Base-by-base conservation (phyloP, 1,140 invertebrate species). In the Vanessa atalanta region DNA sequence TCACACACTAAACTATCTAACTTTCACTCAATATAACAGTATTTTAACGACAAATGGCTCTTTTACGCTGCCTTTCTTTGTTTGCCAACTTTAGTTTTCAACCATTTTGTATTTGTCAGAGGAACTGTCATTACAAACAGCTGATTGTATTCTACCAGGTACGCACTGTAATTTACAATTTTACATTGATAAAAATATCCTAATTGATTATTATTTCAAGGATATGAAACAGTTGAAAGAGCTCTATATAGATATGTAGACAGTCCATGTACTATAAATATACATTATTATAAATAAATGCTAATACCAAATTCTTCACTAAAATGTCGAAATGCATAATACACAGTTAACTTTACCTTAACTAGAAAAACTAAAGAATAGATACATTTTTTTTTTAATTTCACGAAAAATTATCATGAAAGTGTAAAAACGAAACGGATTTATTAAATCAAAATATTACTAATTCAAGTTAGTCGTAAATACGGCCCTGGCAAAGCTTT, bases 101-200 rank as follows among this genome's bases (percentile, higher is more conserved):
- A 93, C 93, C 93, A 93, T 93, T 93, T 93, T 93, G 91, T 93
- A 91, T 93, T 93, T 93, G 92, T 93, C 91, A 93, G 90, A 87
- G 84, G 88, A 93, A 90, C 92, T 93, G 92, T 93, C 92, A 93
- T 93, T 93, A 93, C 87, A 93, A 93, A 93, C 93, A 93, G 93
- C 93, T 93, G 93, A 93, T 93, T 93, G 92, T 91, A 88, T 91
- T 89, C 86, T 85, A 83, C 79, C 90, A 93, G 91, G 85, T 81
- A 69, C 83, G 86, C 61, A 90, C 65, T 90, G 14, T 53, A 47
- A n/a, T 37, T 63, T 37, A 7, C 1, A 61, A 37, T 61, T 57
- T 61, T 61, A 61, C 57, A 37, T 37, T n/a, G 57, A 61, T 61
- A 15, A 37, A 14, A 61, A 43, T 43, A 43, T 9, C 8, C 8